These are phyloP conservation scores for Acronicta leporina DNA, from an alignment of 2,888 invertebrate species.

Conservation along the genomic window DNA sequence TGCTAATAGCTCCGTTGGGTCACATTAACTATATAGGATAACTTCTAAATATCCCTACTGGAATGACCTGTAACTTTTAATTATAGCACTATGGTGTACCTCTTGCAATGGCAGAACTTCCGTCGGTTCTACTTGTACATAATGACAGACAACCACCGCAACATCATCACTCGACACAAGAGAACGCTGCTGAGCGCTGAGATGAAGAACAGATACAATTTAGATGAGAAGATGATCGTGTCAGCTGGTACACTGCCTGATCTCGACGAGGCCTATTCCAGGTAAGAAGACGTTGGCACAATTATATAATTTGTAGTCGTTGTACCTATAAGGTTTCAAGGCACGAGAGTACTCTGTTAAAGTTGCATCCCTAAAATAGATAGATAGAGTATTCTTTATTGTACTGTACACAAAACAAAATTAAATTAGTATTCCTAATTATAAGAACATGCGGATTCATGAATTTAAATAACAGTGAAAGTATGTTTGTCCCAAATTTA, in stretches of 20 bases:
- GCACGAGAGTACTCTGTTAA: too few relatives aligned
- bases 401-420: too few relatives aligned
- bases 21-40: too few relatives aligned
- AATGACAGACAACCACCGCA: conserved; percentile 97
- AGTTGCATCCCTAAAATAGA: too few relatives aligned
- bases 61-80: conserved; percentile 2
- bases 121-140: conserved; percentile 96
- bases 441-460: conserved; percentile 6
- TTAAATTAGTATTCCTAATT: conserved; percentile 1
- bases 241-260: conserved; percentile 96
- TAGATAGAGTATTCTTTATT: too few relatives aligned
- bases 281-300: conserved; percentile 70
- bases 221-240: conserved; percentile 95
- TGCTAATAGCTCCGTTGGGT: too few relatives aligned
- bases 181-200: conserved; percentile 93
- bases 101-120: conserved; percentile 96
- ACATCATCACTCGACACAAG: conserved; percentile 95
- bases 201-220: conserved; percentile 90
- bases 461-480: conserved; percentile 36
- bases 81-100: conserved; percentile 93
- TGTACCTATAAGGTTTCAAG: too few relatives aligned
- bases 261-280: conserved; percentile 96
- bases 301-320: too few relatives aligned
- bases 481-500: conserved; percentile 14
- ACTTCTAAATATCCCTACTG: neutral